Conservation (phyloP, 2,888 invertebrate species). For the Harpagoxenus sublaevis region DNA sequence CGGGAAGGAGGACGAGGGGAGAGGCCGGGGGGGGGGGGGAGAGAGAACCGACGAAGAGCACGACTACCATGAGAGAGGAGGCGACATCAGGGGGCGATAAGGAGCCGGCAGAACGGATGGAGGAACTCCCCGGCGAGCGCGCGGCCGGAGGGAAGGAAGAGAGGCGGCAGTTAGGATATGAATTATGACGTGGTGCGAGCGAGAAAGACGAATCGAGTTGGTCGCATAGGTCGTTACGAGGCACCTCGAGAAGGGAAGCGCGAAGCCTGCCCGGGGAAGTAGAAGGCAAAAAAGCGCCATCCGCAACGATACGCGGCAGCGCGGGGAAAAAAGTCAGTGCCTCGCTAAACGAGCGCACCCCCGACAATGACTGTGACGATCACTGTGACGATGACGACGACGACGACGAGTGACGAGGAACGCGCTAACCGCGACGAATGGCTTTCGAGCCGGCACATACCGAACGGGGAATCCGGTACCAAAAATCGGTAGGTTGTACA, state of each 20-base stretch:
- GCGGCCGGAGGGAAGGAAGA: slow-evolving; percentile 68
- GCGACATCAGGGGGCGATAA: slow-evolving; percentile 71
- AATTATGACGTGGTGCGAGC: slow-evolving; percentile 83
- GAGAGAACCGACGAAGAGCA: slow-evolving; percentile 29
- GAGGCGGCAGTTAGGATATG: slow-evolving; percentile 85
- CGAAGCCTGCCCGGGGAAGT: slow-evolving; percentile 57
- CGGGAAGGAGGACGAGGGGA: slow-evolving; percentile 1
- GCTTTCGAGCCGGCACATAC: slow-evolving; percentile 53
- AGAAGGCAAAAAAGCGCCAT: slow-evolving; percentile 76
- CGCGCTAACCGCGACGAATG: slow-evolving; percentile 62
- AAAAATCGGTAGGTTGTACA: slow-evolving; percentile 38
- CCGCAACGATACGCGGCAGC: slow-evolving; percentile 76
- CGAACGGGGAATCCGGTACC: slow-evolving; percentile 36
- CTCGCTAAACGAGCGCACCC: slow-evolving; percentile 78
- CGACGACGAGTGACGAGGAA: slow-evolving; percentile 63
- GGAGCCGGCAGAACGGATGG: slow-evolving; percentile 70
- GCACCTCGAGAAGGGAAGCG: slow-evolving; percentile 54
- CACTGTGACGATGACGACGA: slow-evolving; percentile 50
- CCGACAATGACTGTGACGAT: slow-evolving; percentile 58
- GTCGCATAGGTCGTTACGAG: slow-evolving; percentile 82
- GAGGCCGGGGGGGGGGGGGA: background rate
- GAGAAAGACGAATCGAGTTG: slow-evolving; percentile 81
- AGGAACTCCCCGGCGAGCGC: slow-evolving; percentile 62
- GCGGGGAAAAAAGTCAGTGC: slow-evolving; percentile 67
- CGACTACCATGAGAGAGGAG: slow-evolving; percentile 44